Percentiles rank a stretch among this genome's conserved stretches.
These are phyloP conservation scores for Salminus brasiliensis DNA, from an alignment of 2,113 vertebrate genomes.

Conservation along the genomic window DNA sequence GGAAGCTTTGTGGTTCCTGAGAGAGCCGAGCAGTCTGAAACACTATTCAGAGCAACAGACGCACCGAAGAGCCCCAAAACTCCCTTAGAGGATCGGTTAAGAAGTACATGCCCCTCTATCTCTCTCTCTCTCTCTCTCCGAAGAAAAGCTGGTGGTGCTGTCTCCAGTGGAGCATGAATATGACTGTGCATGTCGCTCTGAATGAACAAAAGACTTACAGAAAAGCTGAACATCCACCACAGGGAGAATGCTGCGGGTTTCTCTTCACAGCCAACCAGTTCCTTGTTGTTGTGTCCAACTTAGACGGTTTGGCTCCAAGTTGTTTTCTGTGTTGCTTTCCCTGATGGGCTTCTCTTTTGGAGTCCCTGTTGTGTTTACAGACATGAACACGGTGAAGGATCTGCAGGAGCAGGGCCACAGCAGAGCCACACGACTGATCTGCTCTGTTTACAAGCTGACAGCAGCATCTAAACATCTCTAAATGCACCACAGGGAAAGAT, in stretches of 20 bases:
- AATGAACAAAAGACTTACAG: slow-evolving; percentile 73
- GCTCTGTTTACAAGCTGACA: neutral
- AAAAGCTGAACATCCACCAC: slow-evolving; percentile 64
- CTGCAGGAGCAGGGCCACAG: neutral
- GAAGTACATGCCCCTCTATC: slow-evolving; percentile 1
- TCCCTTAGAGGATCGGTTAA: slow-evolving; percentile 29
- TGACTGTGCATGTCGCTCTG: slow-evolving; percentile 65
- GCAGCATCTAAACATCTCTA: neutral
- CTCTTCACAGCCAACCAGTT: slow-evolving; percentile 2
- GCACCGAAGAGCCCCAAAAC: slow-evolving; percentile 26
- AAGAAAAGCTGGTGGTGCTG: slow-evolving; percentile 65
- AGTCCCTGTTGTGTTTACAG: neutral
- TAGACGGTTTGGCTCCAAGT: slow-evolving; percentile 7
- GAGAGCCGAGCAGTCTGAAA: slow-evolving; percentile 21
- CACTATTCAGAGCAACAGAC: slow-evolving; percentile 19
- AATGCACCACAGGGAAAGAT: too few species aligned
- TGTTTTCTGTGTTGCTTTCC: slow-evolving; percentile 31
- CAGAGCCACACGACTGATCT: neutral
- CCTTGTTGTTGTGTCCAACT: neutral
- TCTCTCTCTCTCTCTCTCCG: slow-evolving; percentile 46
- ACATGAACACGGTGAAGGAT: neutral
- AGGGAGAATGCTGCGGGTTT: slow-evolving; percentile 48
- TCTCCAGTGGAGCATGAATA: slow-evolving; percentile 71
- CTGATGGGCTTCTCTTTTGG: neutral
- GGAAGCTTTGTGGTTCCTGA: slow-evolving; percentile 14